Evolutionary conservation across 2,888 invertebrate species (phyloP), one percentile per base, ranked within the genome.

Genomic region (Pandemis corylana): DNA sequence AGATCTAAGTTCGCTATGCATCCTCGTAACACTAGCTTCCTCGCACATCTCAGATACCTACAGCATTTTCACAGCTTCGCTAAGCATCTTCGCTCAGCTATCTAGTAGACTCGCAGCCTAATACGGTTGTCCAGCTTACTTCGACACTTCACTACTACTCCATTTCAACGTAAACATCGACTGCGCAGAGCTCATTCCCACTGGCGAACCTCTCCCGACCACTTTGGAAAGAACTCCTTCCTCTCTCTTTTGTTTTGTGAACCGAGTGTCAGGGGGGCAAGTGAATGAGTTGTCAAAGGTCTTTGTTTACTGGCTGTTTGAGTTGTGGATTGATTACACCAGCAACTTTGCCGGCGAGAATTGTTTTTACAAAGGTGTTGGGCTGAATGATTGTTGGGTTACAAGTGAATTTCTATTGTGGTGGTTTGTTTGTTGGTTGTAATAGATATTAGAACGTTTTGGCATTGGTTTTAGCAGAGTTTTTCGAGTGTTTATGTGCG

Each of bases 291-390:
- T 36, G 66, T 15, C 13, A 51, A 53, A 59, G 70, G 62, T 75
- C 75, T 63, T 71, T 70, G 70, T 67, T 2, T 0, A 2, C 46
- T 75, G 70, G 75, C 53, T 70, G 44, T 71, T 75, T 75, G 75
- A 62, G 70, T 75, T 71, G 59, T 65, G 71, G 75, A 75, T 75
- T 75, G 75, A 75, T 75, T 75, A 71, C 75, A 59, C 53, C 36
- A 41, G 46, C 9, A 75, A 75, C 67, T 75, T 75, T 71, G 53
- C 9, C 41, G 49, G 68, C 44, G 56, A 15, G 75, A 61, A 74
- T 75, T 71, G 75, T 75, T 71, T 75, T 75, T 71, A 67, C 63
- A 56, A 67, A 75, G 71, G 75, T 75, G 75, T 71, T 41, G 71
- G 70, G 20, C 63, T 63, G 75, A 75, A 71, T 71, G 71, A 75